These are phyloP conservation scores for Zonitis immaculata DNA, from an alignment of 2,888 invertebrate genomes.

Conservation along the genomic window DNA sequence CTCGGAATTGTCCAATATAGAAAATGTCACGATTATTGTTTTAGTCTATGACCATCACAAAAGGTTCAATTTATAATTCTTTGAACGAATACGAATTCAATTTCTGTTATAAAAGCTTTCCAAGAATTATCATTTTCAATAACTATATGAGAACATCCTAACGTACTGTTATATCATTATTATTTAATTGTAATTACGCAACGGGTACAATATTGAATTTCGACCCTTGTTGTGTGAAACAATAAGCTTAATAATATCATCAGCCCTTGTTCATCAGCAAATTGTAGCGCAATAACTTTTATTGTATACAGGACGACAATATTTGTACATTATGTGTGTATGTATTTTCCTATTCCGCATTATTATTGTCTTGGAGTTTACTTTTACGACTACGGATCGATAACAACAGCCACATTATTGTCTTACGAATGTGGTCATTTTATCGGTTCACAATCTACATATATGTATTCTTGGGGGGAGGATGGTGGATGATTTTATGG, in stretches of 20 bases:
- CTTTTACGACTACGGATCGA: neutral
- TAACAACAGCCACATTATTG: neutral
- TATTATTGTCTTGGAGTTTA: neutral
- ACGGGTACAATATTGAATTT: neutral
- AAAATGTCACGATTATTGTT: slow-evolving; percentile 16
- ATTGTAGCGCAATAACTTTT: neutral
- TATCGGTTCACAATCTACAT: slow-evolving; percentile 9
- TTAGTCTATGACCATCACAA: slow-evolving; percentile 14
- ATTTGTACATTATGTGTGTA: neutral
- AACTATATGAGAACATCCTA: no score
- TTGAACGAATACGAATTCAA: slow-evolving; percentile 14
- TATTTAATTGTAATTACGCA: no score
- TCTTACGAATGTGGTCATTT: slow-evolving; percentile 1
- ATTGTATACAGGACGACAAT: neutral
- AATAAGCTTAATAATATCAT: neutral
- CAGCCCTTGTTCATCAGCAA: neutral
- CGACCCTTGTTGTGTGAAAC: neutral
- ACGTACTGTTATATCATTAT: no score
- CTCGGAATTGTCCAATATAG: no score
- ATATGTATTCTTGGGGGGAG: slow-evolving; percentile 10
- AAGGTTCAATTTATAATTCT: slow-evolving; percentile 16
- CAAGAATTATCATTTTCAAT: no score
- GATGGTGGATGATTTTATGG: no score
- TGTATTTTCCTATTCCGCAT: neutral
- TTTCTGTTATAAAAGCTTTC: no score